Evolutionary conservation across 2,888 invertebrate species (phyloP).

Genomic region (Eupithecia centaureata): DNA sequence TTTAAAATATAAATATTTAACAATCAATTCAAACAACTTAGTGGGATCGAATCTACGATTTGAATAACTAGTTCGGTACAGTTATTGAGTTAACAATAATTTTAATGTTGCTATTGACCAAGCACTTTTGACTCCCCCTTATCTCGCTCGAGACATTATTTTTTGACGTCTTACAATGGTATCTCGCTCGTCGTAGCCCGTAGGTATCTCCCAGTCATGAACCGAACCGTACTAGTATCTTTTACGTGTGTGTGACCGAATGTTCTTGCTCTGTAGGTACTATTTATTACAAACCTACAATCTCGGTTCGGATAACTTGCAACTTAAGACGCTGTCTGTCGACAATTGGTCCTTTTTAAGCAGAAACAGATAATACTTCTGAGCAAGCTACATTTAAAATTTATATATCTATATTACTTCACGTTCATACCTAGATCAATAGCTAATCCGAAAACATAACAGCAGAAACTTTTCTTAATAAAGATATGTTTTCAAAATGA

Average conservation of each 20-base stretch:
- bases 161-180: slow-evolving; percentile 13
- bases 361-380: too few species aligned
- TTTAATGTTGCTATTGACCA: slow-evolving; percentile 38
- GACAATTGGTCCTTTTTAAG: too few species aligned
- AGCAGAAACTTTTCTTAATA: too few species aligned
- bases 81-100: background rate
- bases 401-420: too few species aligned
- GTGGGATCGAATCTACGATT: slow-evolving; percentile 13
- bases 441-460: too few species aligned
- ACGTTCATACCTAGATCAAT: too few species aligned
- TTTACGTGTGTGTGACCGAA: background rate
- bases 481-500: too few species aligned
- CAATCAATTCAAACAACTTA: background rate
- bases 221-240: slow-evolving; percentile 3
- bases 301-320: too few species aligned
- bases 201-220: background rate
- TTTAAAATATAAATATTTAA: background rate
- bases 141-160: background rate
- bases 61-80: background rate
- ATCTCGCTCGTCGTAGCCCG: slow-evolving; percentile 1
- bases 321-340: too few species aligned
- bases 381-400: too few species aligned
- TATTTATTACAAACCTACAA: background rate
- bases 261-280: background rate
- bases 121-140: slow-evolving; percentile 60